These are phyloP conservation scores for Zaprionus obscuricornis DNA, from an alignment of 2,888 invertebrate genomes.

Conservation along the genomic window DNA sequence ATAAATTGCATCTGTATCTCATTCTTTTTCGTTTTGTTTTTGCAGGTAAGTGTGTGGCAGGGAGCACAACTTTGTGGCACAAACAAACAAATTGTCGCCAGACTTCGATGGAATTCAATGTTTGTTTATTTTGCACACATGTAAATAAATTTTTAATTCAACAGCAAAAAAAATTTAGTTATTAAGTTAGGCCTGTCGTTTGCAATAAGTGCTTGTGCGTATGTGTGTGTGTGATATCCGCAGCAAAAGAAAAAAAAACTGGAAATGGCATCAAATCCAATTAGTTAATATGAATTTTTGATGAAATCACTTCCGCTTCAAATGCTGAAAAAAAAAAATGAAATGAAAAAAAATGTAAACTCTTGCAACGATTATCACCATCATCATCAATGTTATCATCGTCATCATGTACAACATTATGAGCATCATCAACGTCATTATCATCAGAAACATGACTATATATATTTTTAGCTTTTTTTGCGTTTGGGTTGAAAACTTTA, in stretches of 20 bases:
- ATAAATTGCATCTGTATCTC: conserved; percentile 52
- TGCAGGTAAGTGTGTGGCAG: conserved; percentile 39
- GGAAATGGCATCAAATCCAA: conserved; percentile 70
- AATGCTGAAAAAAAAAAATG: conserved; percentile 47
- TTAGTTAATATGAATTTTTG: conserved; percentile 79
- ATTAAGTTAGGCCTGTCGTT: conserved; percentile 49
- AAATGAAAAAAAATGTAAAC: conserved; percentile 22
- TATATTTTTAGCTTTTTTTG: conserved; percentile 33
- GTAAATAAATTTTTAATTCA: conserved; percentile 74
- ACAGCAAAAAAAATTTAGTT: conserved; percentile 64
- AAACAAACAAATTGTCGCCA: conserved; percentile 24
- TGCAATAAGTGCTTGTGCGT: background rate
- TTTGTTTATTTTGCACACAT: conserved; percentile 41
- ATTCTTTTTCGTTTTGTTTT: conserved; percentile 27
- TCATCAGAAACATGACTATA: conserved; percentile 41
- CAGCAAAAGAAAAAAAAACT: conserved; percentile 17
- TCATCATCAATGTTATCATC: conserved; percentile 4
- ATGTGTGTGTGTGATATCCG: conserved; percentile 50
- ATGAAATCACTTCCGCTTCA: conserved; percentile 76
- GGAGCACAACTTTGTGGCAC: conserved; percentile 21
- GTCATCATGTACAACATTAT: conserved; percentile 12
- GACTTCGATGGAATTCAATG: conserved; percentile 27
- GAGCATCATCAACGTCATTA: conserved; percentile 25
- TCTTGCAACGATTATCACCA: conserved; percentile 8
- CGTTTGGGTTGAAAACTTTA: conserved; percentile 59